Evolutionary conservation across 2,888 invertebrate genomes (phyloP).

Genomic region (Heliconius sara): DNA sequence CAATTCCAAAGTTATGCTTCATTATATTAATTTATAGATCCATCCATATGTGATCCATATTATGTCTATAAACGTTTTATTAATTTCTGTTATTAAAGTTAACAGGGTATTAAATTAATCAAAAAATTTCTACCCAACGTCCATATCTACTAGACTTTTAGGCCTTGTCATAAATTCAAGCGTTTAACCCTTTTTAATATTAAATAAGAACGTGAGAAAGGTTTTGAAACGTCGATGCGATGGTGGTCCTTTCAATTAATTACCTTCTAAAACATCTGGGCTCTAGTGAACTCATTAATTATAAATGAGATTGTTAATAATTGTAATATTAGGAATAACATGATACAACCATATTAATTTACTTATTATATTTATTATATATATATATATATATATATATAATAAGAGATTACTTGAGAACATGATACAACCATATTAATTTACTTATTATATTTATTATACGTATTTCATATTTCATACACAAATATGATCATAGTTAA

Average conservation of each 20-base stretch:
- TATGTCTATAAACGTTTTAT: neutral
- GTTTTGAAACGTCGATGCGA: slow-evolving; percentile 18
- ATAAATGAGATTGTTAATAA: slow-evolving; percentile 5
- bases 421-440: neutral
- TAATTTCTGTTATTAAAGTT: neutral
- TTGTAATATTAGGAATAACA: neutral
- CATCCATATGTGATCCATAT: neutral
- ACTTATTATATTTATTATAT: too few relatives aligned
- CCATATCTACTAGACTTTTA: neutral
- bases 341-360: too few relatives aligned
- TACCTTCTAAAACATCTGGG: slow-evolving; percentile 26
- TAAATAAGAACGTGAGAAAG: slow-evolving; percentile 25
- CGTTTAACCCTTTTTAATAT: slow-evolving; percentile 23
- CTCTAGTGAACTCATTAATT: slow-evolving; percentile 26
- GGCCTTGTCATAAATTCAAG: slow-evolving; percentile 14
- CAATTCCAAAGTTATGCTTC: too few relatives aligned
- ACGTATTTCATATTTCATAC: neutral
- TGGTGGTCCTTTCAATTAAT: slow-evolving; percentile 28
- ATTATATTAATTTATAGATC: too few relatives aligned
- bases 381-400: neutral
- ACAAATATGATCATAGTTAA: neutral
- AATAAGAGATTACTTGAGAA: neutral
- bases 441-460: neutral
- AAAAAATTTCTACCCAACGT: slow-evolving; percentile 3
- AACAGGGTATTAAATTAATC: neutral